phyloP scores from a whole-genome alignment of 2,113 vertebrate species.

The Charadrius vociferus region DNA sequence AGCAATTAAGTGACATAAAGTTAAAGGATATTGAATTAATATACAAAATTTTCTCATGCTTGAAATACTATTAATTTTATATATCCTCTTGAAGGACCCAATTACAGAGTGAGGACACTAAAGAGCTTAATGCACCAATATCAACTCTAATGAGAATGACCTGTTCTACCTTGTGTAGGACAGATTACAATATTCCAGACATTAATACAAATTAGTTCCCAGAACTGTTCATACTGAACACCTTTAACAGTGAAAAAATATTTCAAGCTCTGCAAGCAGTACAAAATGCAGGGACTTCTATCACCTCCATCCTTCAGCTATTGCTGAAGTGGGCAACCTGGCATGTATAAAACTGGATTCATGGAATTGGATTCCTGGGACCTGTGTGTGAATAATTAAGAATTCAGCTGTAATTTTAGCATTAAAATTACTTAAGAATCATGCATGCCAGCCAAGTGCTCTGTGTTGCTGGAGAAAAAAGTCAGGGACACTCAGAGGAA shows the following conservation, averaged over 20 bases:
- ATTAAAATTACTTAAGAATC: background rate
- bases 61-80: background rate
- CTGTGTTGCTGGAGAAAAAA: background rate
- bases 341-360: background rate
- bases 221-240: background rate
- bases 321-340: background rate
- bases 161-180: background rate
- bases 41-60: background rate
- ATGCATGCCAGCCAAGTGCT: background rate
- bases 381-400: background rate
- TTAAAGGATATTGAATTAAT: background rate
- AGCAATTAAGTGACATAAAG: background rate
- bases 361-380: background rate
- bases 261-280: background rate
- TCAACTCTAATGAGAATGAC: background rate
- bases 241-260: background rate
- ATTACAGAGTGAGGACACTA: background rate
- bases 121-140: slow-evolving; percentile 3
- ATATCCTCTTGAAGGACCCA: background rate
- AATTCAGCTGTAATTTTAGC: background rate
- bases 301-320: background rate
- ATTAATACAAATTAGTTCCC: background rate
- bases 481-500: background rate
- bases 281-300: background rate
- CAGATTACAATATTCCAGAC: background rate